Evolutionary conservation across 2,113 vertebrate species (phyloP), one percentile per base, ranked within the genome.

Genomic region (Passer montanus): DNA sequence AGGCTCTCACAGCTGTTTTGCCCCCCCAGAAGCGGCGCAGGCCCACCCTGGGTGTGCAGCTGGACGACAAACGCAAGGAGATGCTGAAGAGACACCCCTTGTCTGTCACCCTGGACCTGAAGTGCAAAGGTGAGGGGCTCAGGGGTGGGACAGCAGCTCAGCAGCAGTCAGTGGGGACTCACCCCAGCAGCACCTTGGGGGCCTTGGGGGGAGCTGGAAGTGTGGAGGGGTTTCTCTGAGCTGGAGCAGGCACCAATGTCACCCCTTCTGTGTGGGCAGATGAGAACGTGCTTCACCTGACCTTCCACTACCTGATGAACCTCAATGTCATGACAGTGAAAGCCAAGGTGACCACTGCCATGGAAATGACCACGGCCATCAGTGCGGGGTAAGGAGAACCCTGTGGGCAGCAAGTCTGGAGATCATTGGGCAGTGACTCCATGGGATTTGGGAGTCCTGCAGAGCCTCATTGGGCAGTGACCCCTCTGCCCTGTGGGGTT

Each of bases 271-370:
- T 87, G 37, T 70, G 73, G 24, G 18, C 97, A 99, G 99, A 99
- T 75, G 98, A 98, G 72, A 99, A 98, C 2, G 91, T 98, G 62
- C 98, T 99, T 66, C 98, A 99, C 96, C 98, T 99, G 86, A 98
- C 97, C 91, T 99, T 99, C 98, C 98, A 98, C 97, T 99, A 99
- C 97, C 97, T 99, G 97, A 99, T 99, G 98, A 99, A 99, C 98
- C 99, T 99, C 97, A 99, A 99, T 15, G 98, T 99, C 79, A 97
- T 99, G 98, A 99, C 99, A 0, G 99, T 99, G 78, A 99, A 99
- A 94, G 98, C 98, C 90, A 99, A 98, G 97, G 99, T 99, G 92
- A 98, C 98, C 15, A 98, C 99, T 1, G 89, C 98, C 2, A 84
- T 92, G 1, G 99, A 99, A 96, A 97, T 99, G 93, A 98, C 90